Evolutionary conservation across 2,797 vertebrate genomes (phyloP), one percentile per base, ranked within the genome.

Genomic region (Australoheros facetus): DNA sequence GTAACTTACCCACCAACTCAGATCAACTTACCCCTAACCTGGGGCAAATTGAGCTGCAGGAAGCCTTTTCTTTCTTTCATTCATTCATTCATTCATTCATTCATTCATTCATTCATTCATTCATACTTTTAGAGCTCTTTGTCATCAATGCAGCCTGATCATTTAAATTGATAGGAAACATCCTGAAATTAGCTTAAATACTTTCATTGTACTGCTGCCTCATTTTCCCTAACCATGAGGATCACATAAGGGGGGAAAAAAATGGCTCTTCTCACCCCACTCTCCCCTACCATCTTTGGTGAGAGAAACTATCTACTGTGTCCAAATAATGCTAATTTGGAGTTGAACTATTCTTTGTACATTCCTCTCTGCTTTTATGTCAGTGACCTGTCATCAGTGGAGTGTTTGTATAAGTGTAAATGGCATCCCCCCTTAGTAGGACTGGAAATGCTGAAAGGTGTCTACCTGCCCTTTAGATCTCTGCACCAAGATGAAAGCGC

Each of bases 401-500:
- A 37, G 37, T 34, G 48, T 14, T n/a, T 45, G 39, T 30, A 51
- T 82, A 75, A 77, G 80, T 86, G 81, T 76, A 78, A 87, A 80
- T 90, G 77, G 84, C 81, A 80, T 56, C 75, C 81, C 78, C 79
- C 76, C 69, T 84, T 37, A 81, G 86, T 70, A 7, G 56, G 55
- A 72, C 75, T 85, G 84, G 81, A 84, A 79, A 80, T 73, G 62
- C 77, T 85, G 78, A 84, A 90, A 93, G 87, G 82, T 88, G 72
- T 32, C 64, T 53, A 69, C 32, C 80, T 94, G 93, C 87, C 93
- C 95, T 96, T 96, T 95, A 83, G 75, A 73, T 85, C 80, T 71
- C 71, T 73, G 79, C 90, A 84, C 76, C 58, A 83, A 94, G 93
- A 95, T 95, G 88, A 96, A 96, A 95, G 94, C 82, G 71, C 66